phyloP scores from a whole-genome alignment of 2,113 vertebrate species.

The Lynx canadensis region DNA sequence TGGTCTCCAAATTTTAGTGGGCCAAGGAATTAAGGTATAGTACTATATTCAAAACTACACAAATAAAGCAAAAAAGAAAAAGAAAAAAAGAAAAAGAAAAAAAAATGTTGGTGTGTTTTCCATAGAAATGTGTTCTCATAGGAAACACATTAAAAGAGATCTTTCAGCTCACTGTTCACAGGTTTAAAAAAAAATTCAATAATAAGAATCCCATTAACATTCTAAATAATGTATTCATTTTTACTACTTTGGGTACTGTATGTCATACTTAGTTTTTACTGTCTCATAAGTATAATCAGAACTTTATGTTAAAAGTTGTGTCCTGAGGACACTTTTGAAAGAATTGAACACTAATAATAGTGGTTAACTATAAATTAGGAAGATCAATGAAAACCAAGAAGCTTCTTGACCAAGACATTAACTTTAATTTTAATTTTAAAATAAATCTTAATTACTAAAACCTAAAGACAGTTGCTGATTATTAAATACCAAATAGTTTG shows the following conservation, averaged over 20 bases:
- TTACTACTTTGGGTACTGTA: not conserved
- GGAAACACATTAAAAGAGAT: constrained; percentile 4
- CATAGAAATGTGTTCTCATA: not conserved
- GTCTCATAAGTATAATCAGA: constrained; percentile 11
- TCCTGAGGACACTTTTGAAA: constrained; percentile 1
- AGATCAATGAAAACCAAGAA: constrained; percentile 41
- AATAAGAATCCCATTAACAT: constrained; percentile 8
- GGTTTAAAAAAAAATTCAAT: constrained; percentile 7
- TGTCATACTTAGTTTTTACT: constrained; percentile 42
- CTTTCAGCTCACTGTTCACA: not conserved
- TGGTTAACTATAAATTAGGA: constrained; percentile 39
- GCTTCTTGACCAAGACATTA: not conserved
- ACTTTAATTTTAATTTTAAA: not conserved
- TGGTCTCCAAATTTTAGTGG: not conserved
- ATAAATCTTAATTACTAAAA: constrained; percentile 43
- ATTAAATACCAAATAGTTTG: constrained; percentile 11
- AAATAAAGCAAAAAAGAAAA: not conserved
- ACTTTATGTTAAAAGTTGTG: constrained; percentile 50
- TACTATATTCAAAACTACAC: constrained; percentile 25
- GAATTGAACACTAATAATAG: not conserved
- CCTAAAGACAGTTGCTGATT: not conserved
- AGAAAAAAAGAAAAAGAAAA: not conserved
- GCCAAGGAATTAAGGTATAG: not conserved
- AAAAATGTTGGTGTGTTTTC: not conserved
- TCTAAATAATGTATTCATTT: constrained; percentile 30